Conservation (phyloP, 2,797 vertebrate species). For the Pachyuromys duprasi region DNA sequence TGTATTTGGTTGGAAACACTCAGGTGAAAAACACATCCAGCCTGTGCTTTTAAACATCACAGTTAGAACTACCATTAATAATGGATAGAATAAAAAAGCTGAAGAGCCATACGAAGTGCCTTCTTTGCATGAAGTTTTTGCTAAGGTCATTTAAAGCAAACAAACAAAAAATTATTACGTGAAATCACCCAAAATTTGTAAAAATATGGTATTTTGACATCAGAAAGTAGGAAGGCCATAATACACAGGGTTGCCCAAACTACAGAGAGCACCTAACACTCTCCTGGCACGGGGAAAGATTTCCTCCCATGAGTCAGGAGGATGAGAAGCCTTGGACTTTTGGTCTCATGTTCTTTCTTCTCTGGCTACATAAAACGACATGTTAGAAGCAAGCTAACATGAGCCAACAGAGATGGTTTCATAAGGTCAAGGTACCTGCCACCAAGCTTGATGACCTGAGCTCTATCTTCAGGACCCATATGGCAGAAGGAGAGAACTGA, state of each 20-base stretch:
- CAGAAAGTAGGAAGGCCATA: not conserved
- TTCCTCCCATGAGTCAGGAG: not conserved
- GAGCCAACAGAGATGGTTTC: not conserved
- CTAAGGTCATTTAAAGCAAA: not conserved
- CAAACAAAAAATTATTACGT: not conserved
- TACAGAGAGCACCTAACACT: not conserved
- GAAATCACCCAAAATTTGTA: not conserved
- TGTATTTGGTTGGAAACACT: not conserved
- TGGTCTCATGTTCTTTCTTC: not conserved
- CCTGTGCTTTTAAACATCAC: not conserved
- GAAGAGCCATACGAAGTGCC: no score
- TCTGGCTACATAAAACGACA: not conserved
- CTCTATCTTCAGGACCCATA: not conserved
- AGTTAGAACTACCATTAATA: not conserved
- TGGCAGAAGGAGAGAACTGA: not conserved
- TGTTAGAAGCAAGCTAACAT: not conserved
- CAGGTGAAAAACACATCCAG: rapidly evolving
- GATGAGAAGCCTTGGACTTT: not conserved
- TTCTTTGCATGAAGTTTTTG: not conserved
- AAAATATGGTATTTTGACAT: not conserved
- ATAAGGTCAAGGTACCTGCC: not conserved
- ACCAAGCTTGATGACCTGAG: not conserved
- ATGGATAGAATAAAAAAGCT: not conserved
- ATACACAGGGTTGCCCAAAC: not conserved
- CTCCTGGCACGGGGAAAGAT: not conserved